phyloP scores from a whole-genome alignment of 2,888 invertebrate species.

The Aporophyla nigra region DNA sequence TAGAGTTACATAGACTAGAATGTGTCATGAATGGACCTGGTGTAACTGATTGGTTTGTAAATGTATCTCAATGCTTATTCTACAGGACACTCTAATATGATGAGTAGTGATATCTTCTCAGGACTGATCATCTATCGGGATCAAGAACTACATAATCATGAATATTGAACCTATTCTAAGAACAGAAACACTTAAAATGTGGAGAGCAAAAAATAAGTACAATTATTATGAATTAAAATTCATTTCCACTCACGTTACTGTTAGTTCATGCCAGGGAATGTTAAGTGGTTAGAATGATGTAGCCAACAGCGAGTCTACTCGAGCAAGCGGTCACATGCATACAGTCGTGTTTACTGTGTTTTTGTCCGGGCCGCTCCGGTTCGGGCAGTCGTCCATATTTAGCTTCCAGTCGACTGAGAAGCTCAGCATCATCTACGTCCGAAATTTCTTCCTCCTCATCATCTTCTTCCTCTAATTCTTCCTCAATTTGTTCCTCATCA shows the following conservation, averaged over 20 bases:
- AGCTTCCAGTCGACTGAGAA: slow-evolving; percentile 93
- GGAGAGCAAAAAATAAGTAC: slow-evolving; percentile 40
- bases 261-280: slow-evolving; percentile 83
- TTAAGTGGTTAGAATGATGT: slow-evolving; percentile 79
- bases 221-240: slow-evolving; percentile 58
- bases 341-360: slow-evolving; percentile 85
- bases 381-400: slow-evolving; percentile 94
- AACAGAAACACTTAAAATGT: slow-evolving; percentile 20
- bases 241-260: slow-evolving; percentile 81
- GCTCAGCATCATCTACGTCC: slow-evolving; percentile 93
- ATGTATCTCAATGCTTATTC: slow-evolving; percentile 1
- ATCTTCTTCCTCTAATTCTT: slow-evolving; percentile 86
- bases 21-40: not conserved
- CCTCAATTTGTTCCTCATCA: slow-evolving; percentile 87
- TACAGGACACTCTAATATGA: not conserved
- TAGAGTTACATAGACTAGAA: not conserved
- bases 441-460: slow-evolving; percentile 90
- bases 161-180: slow-evolving; percentile 20
- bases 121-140: not conserved
- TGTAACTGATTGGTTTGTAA: not conserved
- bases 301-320: slow-evolving; percentile 72
- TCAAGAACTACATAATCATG: slow-evolving; percentile 13
- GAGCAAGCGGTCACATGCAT: slow-evolving; percentile 69
- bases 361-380: slow-evolving; percentile 85
- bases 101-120: not conserved